Percentiles rank a stretch among this genome's conserved stretches.
These are phyloP conservation scores for Drosophila kanekoi DNA, from an alignment of 2,888 invertebrate species.

Conservation along the genomic window DNA sequence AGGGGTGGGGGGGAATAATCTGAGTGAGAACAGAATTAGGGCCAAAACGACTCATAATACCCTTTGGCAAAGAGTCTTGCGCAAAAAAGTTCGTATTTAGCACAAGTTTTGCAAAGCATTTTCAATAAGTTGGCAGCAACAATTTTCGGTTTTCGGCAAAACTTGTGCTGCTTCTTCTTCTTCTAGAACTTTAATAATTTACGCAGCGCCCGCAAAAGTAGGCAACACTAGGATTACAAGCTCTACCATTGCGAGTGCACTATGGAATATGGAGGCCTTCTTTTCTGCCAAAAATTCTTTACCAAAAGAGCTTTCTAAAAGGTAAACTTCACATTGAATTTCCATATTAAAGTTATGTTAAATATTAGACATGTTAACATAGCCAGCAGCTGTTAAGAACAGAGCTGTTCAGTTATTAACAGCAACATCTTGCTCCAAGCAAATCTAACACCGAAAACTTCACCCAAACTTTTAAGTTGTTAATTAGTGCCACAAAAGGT, in stretches of 20 bases:
- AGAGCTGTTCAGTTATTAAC: no score
- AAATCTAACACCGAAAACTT: no score
- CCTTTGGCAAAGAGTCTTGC: conserved; percentile 4
- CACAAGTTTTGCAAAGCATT: conserved; percentile 45
- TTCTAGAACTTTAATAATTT: conserved; percentile 47
- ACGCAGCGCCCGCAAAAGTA: conserved; percentile 38
- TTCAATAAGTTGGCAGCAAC: conserved; percentile 58
- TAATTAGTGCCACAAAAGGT: no score
- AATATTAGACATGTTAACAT: no score
- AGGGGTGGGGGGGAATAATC: background rate
- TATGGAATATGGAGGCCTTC: background rate
- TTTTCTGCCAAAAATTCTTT: background rate
- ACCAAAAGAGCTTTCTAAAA: background rate
- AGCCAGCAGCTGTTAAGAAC: no score
- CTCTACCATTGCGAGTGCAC: conserved; percentile 1
- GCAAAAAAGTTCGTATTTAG: conserved; percentile 22
- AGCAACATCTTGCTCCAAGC: no score
- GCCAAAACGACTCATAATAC: conserved; percentile 12
- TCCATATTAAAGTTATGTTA: no score
- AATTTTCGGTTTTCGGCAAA: conserved; percentile 32
- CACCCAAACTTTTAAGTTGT: no score
- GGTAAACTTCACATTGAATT: no score
- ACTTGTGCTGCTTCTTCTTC: conserved; percentile 10
- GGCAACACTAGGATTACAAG: conserved; percentile 33
- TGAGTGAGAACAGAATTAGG: background rate